A percentile compares a stretch with the other conserved stretches of the same genome.
phyloP scores from a whole-genome alignment of 2,797 vertebrate species.

The Hippocampus kuda region DNA sequence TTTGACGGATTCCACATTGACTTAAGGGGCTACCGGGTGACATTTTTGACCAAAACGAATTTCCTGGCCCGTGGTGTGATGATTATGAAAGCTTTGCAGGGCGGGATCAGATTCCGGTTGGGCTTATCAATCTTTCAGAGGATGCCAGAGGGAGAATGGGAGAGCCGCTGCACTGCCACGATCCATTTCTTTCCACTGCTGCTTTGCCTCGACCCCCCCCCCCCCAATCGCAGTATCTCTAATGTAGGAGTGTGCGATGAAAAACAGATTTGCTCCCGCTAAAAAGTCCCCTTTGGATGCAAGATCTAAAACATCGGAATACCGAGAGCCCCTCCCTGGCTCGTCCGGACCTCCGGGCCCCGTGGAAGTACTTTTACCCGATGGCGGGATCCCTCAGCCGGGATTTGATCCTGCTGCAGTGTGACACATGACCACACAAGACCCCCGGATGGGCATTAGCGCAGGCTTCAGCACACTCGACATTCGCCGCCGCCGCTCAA shows the following conservation, averaged over 20 bases:
- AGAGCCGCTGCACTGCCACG: slow-evolving; percentile 52
- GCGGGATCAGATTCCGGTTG: slow-evolving; percentile 66
- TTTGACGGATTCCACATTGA: no score
- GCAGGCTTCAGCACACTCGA: slow-evolving; percentile 80
- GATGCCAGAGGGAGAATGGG: slow-evolving; percentile 62
- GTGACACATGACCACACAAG: slow-evolving; percentile 79
- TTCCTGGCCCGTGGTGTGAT: neutral
- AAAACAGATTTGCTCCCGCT: neutral
- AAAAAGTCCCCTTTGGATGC: slow-evolving; percentile 1
- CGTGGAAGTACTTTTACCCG: slow-evolving; percentile 43
- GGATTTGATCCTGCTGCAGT: slow-evolving; percentile 78
- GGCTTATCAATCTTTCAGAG: slow-evolving; percentile 71
- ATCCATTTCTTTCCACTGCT: slow-evolving; percentile 57
- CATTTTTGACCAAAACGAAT: neutral
- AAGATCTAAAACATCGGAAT: neutral
- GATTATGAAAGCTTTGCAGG: neutral
- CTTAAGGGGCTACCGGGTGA: neutral
- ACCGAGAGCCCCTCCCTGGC: neutral
- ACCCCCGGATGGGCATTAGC: slow-evolving; percentile 83
- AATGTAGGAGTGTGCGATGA: neutral
- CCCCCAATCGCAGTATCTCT: slow-evolving; percentile 2
- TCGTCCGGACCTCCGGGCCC: slow-evolving; percentile 38
- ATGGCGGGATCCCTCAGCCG: slow-evolving; percentile 37
- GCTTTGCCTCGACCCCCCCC: slow-evolving; percentile 33
- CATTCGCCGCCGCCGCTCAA: slow-evolving; percentile 77